phyloP scores from a whole-genome alignment of 2,888 invertebrate species.

The Tetramorium bicarinatum region DNA sequence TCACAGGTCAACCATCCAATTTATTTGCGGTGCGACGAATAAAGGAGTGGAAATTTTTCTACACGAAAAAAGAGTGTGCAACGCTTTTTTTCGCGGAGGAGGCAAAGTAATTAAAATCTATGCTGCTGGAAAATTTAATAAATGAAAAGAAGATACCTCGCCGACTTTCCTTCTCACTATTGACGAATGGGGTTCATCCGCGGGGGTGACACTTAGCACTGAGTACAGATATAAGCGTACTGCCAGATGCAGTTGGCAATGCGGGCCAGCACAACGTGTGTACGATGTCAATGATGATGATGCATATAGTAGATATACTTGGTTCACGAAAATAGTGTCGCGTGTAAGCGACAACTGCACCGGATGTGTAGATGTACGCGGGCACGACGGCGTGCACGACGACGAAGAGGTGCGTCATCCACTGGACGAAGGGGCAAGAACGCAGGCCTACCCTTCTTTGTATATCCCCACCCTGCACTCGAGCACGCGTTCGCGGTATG shows the following conservation, averaged over 20 bases:
- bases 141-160: conserved; percentile 19
- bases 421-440: conserved; percentile 33
- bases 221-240: conserved; percentile 1
- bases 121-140: neutral
- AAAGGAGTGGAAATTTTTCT: neutral
- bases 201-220: conserved; percentile 29
- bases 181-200: conserved; percentile 24
- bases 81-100: neutral
- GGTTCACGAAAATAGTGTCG: conserved; percentile 28
- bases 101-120: neutral
- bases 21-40: neutral
- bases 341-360: conserved; percentile 27
- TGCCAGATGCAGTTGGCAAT: conserved; percentile 38
- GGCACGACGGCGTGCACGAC: conserved; percentile 8
- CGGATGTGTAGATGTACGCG: neutral
- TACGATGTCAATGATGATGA: conserved; percentile 17
- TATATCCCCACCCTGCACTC: neutral
- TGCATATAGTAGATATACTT: conserved; percentile 16
- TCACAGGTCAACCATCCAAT: neutral
- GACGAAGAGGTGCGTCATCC: conserved; percentile 32
- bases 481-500: conserved; percentile 32
- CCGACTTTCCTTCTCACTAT: conserved; percentile 8
- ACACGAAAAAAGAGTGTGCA: neutral
- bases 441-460: conserved; percentile 30
- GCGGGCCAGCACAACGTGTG: neutral